These are phyloP conservation scores for Pegea sp. DNA, from an alignment of 23 tunicate species.

Conservation along the genomic window DNA sequence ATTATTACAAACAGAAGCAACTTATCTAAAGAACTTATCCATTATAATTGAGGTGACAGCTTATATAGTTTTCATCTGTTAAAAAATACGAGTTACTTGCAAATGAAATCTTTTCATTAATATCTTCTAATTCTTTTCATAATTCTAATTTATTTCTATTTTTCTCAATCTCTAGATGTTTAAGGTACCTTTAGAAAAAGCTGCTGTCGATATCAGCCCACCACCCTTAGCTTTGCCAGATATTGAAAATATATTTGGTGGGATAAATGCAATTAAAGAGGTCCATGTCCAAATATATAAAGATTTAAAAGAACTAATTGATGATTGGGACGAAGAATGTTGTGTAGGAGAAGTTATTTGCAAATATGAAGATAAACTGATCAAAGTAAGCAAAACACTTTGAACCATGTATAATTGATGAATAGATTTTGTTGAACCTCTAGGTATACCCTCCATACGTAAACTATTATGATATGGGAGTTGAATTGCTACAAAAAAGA, in stretches of 20 bases:
- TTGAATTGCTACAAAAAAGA: constrained; percentile 33
- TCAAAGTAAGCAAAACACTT: constrained; percentile 17
- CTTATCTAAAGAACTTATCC: constrained; percentile 47
- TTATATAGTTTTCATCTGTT: neutral
- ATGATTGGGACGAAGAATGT: constrained; percentile 77
- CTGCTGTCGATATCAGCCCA: constrained; percentile 19
- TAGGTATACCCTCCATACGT: constrained; percentile 84
- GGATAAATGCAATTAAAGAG: constrained; percentile 25
- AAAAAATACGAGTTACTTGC: neutral
- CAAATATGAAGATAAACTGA: constrained; percentile 45
- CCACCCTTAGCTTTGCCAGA: constrained; percentile 55
- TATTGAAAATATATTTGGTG: constrained; percentile 45
- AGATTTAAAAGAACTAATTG: constrained; percentile 44
- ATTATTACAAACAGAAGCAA: constrained; percentile 81
- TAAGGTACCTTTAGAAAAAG: constrained; percentile 68
- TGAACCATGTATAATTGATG: neutral
- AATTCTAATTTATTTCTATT: too few species aligned
- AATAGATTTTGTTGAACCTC: neutral
- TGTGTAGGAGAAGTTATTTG: constrained; percentile 46
- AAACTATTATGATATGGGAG: constrained; percentile 76
- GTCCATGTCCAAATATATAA: constrained; percentile 40
- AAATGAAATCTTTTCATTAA: neutral
- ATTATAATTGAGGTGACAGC: constrained; percentile 48
- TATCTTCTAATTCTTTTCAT: neutral
- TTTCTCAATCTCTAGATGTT: constrained; percentile 58